Evolutionary conservation across 2,888 invertebrate genomes (phyloP), one percentile per base, ranked within the genome.

Genomic region (Gortyna flavago): DNA sequence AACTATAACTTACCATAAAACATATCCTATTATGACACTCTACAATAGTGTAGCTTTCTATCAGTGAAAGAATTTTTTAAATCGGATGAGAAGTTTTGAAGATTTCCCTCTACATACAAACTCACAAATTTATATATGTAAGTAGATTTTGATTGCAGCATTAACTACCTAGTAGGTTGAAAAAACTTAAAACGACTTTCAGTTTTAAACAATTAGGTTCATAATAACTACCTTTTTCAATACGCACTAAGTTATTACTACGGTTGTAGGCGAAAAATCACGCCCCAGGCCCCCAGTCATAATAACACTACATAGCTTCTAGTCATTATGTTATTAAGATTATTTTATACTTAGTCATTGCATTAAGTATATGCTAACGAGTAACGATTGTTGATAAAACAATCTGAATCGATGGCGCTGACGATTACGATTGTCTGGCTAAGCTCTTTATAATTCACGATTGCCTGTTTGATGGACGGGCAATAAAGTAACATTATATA

Each of bases 271-370:
- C 71, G 16, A 62, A 38, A 73, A 79, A 75, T 75, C 59, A 65
- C 29, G 44, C 1, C 41, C 16, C n/a, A n/a, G n/a, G n/a, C n/a
- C n/a, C n/a, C n/a, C n/a, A n/a, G 21, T 51, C 51, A 51, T 66
- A 66, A 38, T 66, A 35, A 54, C 25, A 72, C 21, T 66, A 54
- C 25, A n/a, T 11, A 54, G 81, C 41, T 73, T 66, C 79, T 35
- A 59, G 51, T 41, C 5, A 78, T 68, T n/a, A 77, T 38, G 69
- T 25, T 61, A 77, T 54, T 80, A 71, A 62, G 80, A 78, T 78
- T 72, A 69, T 41, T 77, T 79, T 61, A 11, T 72, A 71, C 44
- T 16, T 41, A 62, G 44, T 80, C 72, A 78, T 68, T 70, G 48
- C 13, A 38, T 80, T 41, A n/a, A n/a, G n/a, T n/a, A 11, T 44